These are phyloP conservation scores for Lagocephalus sceleratus DNA, from an alignment of 2,797 vertebrate genomes.

Conservation along the genomic window DNA sequence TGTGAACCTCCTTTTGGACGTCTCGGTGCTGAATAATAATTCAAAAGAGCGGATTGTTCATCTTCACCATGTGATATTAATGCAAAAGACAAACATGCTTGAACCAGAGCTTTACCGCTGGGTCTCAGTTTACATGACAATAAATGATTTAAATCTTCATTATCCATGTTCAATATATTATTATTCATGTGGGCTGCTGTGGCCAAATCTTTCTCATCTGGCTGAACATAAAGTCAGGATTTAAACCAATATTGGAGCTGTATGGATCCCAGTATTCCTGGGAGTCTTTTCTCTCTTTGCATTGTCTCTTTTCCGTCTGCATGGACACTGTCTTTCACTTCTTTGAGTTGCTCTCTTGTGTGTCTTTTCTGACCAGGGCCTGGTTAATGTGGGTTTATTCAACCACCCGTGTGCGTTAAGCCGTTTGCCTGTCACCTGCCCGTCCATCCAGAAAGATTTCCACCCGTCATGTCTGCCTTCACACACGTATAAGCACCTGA, in stretches of 20 bases:
- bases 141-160: conserved; percentile 52
- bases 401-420: conserved; percentile 66
- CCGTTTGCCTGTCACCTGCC: conserved; percentile 46
- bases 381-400: conserved; percentile 71
- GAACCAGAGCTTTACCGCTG: conserved; percentile 34
- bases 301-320: conserved; percentile 75
- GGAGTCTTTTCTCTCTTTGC: conserved; percentile 58
- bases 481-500: conserved; percentile 20
- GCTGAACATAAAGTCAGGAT: conserved; percentile 69
- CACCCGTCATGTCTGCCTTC: conserved; percentile 20
- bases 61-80: conserved; percentile 63
- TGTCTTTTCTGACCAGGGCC: conserved; percentile 50
- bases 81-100: conserved; percentile 66
- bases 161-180: conserved; percentile 70
- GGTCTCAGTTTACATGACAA: conserved; percentile 75
- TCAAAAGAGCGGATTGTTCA: conserved; percentile 48
- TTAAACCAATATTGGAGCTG: conserved; percentile 77
- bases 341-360: conserved; percentile 55
- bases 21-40: conserved; percentile 33
- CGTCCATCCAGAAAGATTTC: conserved; percentile 37
- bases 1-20: conserved; percentile 19
- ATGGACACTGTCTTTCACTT: conserved; percentile 63
- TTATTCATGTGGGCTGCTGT: conserved; percentile 74
- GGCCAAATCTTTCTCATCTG: conserved; percentile 69
- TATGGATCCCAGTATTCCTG: conserved; percentile 58